Evolutionary conservation across 1,140 invertebrate species (phyloP).

Genomic region (Drosophila kanapiae): DNA sequence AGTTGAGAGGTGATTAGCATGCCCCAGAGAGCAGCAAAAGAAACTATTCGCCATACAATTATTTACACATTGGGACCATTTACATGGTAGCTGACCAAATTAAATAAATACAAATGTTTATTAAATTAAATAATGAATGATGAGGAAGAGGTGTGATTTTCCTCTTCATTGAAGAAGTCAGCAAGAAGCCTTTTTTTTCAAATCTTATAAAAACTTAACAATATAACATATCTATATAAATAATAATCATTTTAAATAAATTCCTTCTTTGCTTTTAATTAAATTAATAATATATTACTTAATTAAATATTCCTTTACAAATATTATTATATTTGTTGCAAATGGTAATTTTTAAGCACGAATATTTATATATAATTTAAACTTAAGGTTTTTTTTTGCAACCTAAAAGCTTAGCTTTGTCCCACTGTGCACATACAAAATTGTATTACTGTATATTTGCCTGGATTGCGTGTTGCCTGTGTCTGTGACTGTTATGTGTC

Average conservation of each 20-base stretch:
- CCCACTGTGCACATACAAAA: slow-evolving; percentile 36
- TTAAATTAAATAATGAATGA: neutral
- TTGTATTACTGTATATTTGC: slow-evolving; percentile 36
- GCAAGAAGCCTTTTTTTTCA: no score
- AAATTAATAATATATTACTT: no score
- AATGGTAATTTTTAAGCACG: no score
- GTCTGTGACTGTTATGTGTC: slow-evolving; percentile 15
- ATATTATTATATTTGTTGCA: no score
- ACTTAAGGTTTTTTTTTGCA: neutral
- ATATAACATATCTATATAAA: no score
- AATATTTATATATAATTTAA: neutral
- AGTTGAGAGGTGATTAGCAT: slow-evolving; percentile 34
- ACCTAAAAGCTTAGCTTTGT: neutral
- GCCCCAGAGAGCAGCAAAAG: neutral
- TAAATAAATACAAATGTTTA: neutral
- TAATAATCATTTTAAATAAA: no score
- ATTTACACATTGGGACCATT: slow-evolving; percentile 4
- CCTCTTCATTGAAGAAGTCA: no score
- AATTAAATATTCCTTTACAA: no score
- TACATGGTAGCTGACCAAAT: neutral
- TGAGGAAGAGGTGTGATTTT: no score
- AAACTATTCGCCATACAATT: neutral
- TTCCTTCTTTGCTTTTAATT: no score
- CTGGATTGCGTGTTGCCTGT: slow-evolving; percentile 47
- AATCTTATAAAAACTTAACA: no score